A percentile compares a stretch with the other conserved stretches of the same genome.
These are phyloP conservation scores for Argyrosomus regius DNA, from an alignment of 2,797 vertebrate species.

Conservation along the genomic window DNA sequence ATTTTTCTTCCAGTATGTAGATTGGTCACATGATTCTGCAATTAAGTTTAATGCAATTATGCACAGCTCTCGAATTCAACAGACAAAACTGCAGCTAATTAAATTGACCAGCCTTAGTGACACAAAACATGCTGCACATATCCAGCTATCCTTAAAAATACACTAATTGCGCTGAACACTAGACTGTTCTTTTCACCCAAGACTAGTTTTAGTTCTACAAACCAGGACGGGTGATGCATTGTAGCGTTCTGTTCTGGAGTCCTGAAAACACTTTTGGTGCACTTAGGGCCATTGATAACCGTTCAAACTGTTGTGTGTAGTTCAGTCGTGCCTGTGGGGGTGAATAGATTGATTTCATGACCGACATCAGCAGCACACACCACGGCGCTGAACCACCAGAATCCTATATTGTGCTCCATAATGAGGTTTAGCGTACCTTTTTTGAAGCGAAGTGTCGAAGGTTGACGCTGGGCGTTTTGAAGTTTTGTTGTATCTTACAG, in stretches of 20 bases:
- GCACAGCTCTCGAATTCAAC: background rate
- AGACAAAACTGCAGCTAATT: background rate
- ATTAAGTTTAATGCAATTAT: background rate
- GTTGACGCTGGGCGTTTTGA: background rate
- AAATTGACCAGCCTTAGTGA: background rate
- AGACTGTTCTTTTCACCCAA: background rate
- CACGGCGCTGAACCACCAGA: background rate
- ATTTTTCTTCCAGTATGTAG: no score
- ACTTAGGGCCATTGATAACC: background rate
- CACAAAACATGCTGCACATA: background rate
- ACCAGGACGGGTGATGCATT: background rate
- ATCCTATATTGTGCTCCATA: background rate
- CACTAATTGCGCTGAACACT: background rate
- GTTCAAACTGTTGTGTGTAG: conserved; percentile 3
- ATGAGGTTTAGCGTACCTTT: background rate
- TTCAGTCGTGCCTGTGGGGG: background rate
- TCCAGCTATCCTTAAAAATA: background rate
- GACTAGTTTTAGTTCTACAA: background rate
- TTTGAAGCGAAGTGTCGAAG: background rate
- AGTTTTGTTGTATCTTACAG: conserved; percentile 16
- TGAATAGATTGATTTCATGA: conserved; percentile 15
- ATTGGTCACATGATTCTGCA: background rate
- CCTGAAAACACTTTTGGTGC: background rate
- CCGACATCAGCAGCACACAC: background rate
- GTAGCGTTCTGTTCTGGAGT: background rate